phyloP scores from a whole-genome alignment of 2,113 vertebrate genomes.

The Sus scrofa region DNA sequence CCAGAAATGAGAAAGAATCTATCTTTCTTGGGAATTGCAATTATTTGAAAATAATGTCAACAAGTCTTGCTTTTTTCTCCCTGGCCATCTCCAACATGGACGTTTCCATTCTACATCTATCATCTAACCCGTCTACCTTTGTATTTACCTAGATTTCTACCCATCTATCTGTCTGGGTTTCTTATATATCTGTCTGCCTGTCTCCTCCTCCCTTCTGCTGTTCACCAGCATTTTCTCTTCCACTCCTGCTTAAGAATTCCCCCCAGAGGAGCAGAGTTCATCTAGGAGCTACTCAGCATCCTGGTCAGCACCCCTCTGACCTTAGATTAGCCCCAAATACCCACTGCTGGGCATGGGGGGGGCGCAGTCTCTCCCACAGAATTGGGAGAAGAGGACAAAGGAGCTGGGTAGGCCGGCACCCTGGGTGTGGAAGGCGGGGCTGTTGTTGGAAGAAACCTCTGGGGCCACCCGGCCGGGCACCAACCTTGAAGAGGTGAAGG shows the following conservation, averaged over 20 bases:
- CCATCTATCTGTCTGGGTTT: background rate
- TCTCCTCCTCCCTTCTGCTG: background rate
- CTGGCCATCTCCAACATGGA: background rate
- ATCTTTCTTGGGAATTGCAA: constrained; percentile 47
- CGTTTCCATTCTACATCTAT: background rate
- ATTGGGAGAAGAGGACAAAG: background rate
- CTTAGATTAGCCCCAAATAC: background rate
- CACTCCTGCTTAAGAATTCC: background rate
- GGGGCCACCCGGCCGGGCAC: too few relatives aligned
- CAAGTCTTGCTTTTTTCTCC: constrained; percentile 46
- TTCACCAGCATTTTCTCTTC: background rate
- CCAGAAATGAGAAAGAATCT: constrained; percentile 55
- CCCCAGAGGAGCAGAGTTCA: background rate
- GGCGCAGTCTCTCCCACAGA: background rate
- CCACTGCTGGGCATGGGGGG: too few relatives aligned
- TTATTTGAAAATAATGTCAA: constrained; percentile 69
- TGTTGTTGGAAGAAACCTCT: too few relatives aligned
- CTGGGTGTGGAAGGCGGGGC: too few relatives aligned
- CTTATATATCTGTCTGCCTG: background rate
- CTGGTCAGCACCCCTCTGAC: background rate
- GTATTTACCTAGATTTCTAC: background rate
- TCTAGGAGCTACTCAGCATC: constrained; percentile 28
- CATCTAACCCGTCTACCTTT: background rate
- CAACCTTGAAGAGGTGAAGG: constrained; percentile 97
- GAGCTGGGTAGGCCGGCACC: too few relatives aligned